phyloP scores from a whole-genome alignment of 2,113 vertebrate genomes.

The Hemibagrus wyckioides region DNA sequence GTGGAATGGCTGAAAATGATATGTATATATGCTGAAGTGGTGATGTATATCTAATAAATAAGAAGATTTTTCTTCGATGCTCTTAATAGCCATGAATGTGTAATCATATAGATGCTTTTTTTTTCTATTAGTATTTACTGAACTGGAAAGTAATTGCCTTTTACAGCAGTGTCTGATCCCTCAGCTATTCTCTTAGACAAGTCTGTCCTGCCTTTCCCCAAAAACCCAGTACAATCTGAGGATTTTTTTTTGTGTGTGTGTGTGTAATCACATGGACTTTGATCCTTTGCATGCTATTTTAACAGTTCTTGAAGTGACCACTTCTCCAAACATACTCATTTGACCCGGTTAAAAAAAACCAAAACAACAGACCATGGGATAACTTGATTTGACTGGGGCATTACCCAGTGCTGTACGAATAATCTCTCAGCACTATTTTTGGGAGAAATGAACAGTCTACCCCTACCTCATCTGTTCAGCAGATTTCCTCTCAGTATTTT shows the following conservation, averaged over 20 bases:
- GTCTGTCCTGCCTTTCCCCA: background rate
- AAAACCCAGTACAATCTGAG: background rate
- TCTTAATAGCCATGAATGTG: slow-evolving; percentile 71
- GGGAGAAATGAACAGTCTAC: slow-evolving; percentile 3
- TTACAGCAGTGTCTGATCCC: slow-evolving; percentile 39
- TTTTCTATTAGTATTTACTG: slow-evolving; percentile 5
- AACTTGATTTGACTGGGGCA: background rate
- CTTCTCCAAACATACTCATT: background rate
- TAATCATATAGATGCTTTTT: slow-evolving; percentile 54
- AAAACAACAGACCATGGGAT: background rate
- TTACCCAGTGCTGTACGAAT: slow-evolving; percentile 3
- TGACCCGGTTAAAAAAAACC: background rate
- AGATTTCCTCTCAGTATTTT: slow-evolving; percentile 22
- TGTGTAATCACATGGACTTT: background rate
- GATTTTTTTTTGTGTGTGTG: background rate
- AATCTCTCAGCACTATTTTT: slow-evolving; percentile 3
- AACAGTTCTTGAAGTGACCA: background rate
- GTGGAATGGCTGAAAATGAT: slow-evolving; percentile 47
- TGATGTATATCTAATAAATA: slow-evolving; percentile 57
- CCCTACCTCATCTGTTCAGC: slow-evolving; percentile 34
- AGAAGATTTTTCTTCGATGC: slow-evolving; percentile 44
- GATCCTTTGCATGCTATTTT: background rate
- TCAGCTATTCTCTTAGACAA: slow-evolving; percentile 7
- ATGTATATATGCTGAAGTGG: slow-evolving; percentile 49
- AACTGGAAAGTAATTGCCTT: slow-evolving; percentile 31